A percentile compares a stretch with the other conserved stretches of the same genome.
Conservation (phyloP, 2,888 invertebrate genomes). For the Sphaerophoria taeniata region DNA sequence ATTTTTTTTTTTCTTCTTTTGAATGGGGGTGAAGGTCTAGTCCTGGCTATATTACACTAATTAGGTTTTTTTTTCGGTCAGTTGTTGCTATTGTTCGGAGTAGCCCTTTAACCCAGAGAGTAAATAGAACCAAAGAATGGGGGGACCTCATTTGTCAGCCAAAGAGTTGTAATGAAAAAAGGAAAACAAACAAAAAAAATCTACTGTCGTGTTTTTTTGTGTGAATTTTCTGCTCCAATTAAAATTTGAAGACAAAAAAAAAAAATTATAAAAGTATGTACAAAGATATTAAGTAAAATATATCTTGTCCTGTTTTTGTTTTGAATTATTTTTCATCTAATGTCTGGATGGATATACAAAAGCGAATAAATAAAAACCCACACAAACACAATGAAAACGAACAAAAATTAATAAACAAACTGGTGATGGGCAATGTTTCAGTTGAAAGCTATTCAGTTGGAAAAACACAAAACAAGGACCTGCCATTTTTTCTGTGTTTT, state of each 20-base stretch:
- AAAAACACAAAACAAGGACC: too few relatives aligned
- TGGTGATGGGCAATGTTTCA: background rate
- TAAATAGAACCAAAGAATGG: constrained; percentile 22
- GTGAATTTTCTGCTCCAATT: constrained; percentile 50
- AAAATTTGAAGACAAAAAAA: constrained; percentile 11
- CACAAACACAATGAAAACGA: background rate
- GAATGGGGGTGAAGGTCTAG: background rate
- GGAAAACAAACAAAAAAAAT: constrained; percentile 15
- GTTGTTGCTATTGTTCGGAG: background rate
- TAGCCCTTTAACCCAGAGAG: background rate
- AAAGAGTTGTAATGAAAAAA: constrained; percentile 55
- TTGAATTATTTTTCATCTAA: background rate
- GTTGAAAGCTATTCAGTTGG: background rate
- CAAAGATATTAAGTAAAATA: constrained; percentile 30
- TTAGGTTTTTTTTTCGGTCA: background rate
- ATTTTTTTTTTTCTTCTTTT: background rate
- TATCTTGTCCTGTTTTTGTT: background rate
- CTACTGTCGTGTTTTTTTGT: constrained; percentile 34
- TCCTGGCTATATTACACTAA: constrained; percentile 17
- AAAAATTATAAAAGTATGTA: background rate
- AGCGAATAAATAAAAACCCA: background rate
- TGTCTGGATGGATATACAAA: background rate
- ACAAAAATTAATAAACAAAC: background rate
- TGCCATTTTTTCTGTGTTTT: too few relatives aligned
- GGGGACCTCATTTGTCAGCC: constrained; percentile 61